Conservation (phyloP, 2,113 vertebrate genomes). For the Balaenoptera acutorostrata region DNA sequence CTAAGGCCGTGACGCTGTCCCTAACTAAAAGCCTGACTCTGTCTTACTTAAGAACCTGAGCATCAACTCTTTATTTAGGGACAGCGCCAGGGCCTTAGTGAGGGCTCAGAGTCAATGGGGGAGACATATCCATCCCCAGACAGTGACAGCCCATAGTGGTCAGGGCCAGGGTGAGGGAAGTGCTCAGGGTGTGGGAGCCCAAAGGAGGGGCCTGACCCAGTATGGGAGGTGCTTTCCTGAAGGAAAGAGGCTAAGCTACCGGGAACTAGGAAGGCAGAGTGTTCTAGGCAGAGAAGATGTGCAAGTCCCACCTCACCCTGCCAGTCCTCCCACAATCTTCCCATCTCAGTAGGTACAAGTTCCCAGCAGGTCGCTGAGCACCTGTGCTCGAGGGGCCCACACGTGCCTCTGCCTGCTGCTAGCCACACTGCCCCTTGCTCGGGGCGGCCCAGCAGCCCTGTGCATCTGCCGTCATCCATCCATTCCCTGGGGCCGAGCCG, state of each 20-base stretch:
- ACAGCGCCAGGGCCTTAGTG: not conserved
- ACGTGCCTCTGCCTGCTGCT: fast-evolving
- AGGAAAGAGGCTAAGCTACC: not conserved
- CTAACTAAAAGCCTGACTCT: not conserved
- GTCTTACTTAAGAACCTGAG: not conserved
- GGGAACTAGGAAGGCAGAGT: too few relatives aligned
- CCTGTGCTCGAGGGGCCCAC: not conserved
- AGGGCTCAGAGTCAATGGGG: not conserved
- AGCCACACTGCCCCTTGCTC: not conserved
- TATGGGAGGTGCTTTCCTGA: not conserved
- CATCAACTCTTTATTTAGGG: not conserved
- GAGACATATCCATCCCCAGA: not conserved
- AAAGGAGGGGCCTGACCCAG: not conserved
- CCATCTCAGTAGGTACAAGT: not conserved
- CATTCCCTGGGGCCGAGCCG: fast-evolving
- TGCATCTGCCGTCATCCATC: fast-evolving
- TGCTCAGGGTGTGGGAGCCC: not conserved
- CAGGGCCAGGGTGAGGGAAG: not conserved
- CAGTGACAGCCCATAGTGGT: not conserved
- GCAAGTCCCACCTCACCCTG: fast-evolving
- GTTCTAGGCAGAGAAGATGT: not conserved
- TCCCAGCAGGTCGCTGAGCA: fast-evolving
- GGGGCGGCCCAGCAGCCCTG: not conserved
- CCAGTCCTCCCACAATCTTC: not conserved
- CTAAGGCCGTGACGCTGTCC: not conserved